These are phyloP conservation scores for Crypturellus tataupa DNA, from an alignment of 2,797 vertebrate genomes.

Conservation along the genomic window DNA sequence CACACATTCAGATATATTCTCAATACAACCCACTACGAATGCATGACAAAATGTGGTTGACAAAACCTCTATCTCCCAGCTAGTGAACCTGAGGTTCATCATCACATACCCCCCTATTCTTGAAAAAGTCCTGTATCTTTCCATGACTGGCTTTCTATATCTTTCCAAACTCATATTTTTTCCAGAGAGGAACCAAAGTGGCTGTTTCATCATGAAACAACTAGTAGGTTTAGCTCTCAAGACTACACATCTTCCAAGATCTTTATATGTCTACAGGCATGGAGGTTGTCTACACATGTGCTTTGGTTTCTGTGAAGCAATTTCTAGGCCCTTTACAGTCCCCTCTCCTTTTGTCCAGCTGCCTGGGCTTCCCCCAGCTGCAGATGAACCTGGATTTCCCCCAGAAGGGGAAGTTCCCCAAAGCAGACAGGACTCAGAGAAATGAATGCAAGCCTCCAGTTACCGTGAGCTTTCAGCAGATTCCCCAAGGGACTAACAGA, in stretches of 20 bases:
- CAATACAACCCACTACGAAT: background rate
- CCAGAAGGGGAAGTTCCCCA: conserved; percentile 55
- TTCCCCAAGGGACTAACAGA: background rate
- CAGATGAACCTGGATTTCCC: conserved; percentile 53
- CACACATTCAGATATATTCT: background rate
- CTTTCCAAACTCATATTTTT: background rate
- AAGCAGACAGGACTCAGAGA: background rate
- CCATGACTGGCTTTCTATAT: background rate
- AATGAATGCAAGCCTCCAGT: background rate
- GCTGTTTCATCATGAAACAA: background rate
- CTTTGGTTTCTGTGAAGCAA: background rate
- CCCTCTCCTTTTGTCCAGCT: conserved; percentile 31
- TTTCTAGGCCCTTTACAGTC: background rate
- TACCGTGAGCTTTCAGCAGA: background rate
- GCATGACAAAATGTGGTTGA: fast-evolving
- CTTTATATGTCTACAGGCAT: background rate
- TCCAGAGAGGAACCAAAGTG: background rate
- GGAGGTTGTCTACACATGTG: background rate
- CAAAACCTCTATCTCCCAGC: background rate
- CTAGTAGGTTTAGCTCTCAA: background rate
- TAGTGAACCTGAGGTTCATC: background rate
- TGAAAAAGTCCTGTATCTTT: conserved; percentile 11
- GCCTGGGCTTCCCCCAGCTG: conserved; percentile 44
- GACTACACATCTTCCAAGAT: background rate
- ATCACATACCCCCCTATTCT: background rate